Percentiles rank a stretch among this genome's conserved stretches.
Evolutionary conservation across 2,113 vertebrate genomes (phyloP).

Genomic region (Hipposideros armiger): DNA sequence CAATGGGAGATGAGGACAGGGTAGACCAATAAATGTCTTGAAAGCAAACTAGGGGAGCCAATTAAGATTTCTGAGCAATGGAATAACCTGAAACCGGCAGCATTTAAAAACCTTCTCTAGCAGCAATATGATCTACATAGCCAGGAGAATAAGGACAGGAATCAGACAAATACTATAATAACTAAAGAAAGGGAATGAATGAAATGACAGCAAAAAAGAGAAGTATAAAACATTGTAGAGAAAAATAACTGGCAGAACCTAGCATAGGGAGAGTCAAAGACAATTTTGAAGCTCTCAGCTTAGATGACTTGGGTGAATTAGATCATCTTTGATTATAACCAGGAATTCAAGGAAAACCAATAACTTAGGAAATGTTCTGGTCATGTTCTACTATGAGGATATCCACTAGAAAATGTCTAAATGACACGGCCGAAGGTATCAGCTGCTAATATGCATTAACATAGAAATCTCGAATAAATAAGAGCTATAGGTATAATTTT

Average conservation of each 20-base stretch:
- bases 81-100: not conserved
- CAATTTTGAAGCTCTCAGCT: not conserved
- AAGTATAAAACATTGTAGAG: not conserved
- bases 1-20: not conserved
- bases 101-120: not conserved
- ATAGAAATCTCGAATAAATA: not conserved
- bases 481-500: not conserved
- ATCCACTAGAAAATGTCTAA: slow-evolving; percentile 8
- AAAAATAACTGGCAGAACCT: not conserved
- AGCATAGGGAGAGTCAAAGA: not conserved
- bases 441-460: not conserved
- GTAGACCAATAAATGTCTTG: not conserved
- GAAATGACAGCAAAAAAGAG: not conserved
- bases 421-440: not conserved
- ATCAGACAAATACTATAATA: not conserved
- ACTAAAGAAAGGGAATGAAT: not conserved
- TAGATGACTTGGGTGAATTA: not conserved
- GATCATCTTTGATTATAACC: not conserved
- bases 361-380: slow-evolving; percentile 72
- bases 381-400: not conserved
- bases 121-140: not conserved
- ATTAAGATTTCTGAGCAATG: not conserved
- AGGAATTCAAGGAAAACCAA: not conserved
- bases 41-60: not conserved
- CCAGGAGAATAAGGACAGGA: not conserved